Evolutionary conservation across 2,113 vertebrate species (phyloP).

Genomic region (Phaethon lepturus): DNA sequence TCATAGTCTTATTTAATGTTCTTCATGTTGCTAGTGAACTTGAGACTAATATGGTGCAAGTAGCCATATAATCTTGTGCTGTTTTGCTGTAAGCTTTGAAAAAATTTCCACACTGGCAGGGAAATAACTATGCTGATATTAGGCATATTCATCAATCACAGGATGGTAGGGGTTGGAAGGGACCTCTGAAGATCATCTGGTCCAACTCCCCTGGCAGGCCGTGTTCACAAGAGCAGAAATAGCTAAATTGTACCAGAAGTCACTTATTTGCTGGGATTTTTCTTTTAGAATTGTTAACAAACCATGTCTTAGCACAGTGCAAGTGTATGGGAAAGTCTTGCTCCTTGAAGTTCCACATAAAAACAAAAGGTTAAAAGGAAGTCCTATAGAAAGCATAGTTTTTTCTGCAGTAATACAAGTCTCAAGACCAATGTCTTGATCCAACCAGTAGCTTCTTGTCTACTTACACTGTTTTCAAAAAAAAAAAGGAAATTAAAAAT

Average conservation of each 20-base stretch:
- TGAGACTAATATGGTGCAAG: not conserved
- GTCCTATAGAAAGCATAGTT: rapidly evolving
- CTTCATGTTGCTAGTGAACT: not conserved
- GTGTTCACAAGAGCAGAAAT: not conserved
- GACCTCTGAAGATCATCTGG: no score
- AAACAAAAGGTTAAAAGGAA: not conserved
- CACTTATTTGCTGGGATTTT: not conserved
- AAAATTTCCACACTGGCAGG: not conserved
- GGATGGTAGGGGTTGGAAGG: no score
- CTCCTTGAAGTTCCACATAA: not conserved
- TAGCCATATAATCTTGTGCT: not conserved
- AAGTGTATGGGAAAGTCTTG: not conserved
- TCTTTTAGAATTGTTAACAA: not conserved
- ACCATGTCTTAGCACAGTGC: not conserved
- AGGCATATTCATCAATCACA: no score
- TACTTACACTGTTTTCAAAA: not conserved
- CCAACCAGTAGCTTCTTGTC: not conserved
- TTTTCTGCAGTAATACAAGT: not conserved
- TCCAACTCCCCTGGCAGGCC: not conserved
- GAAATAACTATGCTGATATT: no score
- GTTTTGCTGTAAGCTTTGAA: not conserved
- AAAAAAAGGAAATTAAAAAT: not conserved
- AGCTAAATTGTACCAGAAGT: not conserved
- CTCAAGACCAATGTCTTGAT: not conserved
- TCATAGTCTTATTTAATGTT: not conserved